Evolutionary conservation across 2,113 vertebrate genomes (phyloP).

Genomic region (Tylochromis polylepis): DNA sequence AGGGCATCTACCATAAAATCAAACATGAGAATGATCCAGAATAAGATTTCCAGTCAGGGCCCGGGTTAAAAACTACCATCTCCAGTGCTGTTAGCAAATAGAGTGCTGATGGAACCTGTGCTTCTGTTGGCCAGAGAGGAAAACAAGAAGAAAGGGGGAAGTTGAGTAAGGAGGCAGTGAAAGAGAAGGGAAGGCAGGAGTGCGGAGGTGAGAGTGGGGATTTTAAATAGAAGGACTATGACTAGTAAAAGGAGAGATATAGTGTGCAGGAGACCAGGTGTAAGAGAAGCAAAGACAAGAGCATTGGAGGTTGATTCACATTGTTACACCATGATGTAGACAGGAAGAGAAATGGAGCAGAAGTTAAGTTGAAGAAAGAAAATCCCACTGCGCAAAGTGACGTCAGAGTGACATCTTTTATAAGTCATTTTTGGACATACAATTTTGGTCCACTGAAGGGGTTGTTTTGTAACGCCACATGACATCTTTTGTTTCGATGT

Average conservation of each 20-base stretch:
- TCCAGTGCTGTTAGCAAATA: neutral
- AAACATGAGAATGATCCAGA: neutral
- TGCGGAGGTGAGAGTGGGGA: rapidly evolving
- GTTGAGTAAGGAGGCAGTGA: neutral
- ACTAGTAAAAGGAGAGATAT: neutral
- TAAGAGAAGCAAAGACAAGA: neutral
- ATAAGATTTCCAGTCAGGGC: neutral
- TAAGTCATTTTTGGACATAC: neutral
- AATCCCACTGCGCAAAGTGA: neutral
- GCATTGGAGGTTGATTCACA: neutral
- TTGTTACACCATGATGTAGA: no score
- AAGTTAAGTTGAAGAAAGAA: neutral
- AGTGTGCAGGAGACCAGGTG: neutral
- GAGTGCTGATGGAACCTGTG: neutral
- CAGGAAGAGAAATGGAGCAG: no score
- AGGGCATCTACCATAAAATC: neutral
- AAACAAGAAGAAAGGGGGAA: neutral
- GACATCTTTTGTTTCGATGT: neutral
- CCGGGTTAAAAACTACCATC: neutral
- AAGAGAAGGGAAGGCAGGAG: neutral
- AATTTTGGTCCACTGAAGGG: neutral
- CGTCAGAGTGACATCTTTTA: rapidly evolving
- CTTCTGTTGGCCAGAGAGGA: neutral
- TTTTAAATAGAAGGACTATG: neutral
- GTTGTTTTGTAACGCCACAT: neutral